phyloP scores from a whole-genome alignment of 2,113 vertebrate genomes.

The Suncus etruscus region DNA sequence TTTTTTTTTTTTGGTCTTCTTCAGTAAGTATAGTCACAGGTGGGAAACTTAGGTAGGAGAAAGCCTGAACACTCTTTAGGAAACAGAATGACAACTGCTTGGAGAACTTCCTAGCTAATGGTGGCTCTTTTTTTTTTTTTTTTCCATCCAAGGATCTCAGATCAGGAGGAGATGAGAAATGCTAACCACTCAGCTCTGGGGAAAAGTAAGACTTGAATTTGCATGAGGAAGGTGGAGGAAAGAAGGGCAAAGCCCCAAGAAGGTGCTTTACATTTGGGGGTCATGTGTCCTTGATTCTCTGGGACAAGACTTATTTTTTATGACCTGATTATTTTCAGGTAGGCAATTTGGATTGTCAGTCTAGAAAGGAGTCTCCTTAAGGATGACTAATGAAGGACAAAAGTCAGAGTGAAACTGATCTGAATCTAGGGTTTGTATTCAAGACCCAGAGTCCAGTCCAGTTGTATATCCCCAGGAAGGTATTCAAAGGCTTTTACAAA shows the following conservation, averaged over 20 bases:
- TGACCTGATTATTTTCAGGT: conserved; percentile 52
- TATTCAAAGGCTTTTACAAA: too few relatives aligned
- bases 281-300: conserved; percentile 46
- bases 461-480: too few relatives aligned
- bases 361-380: neutral
- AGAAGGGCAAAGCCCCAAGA: neutral
- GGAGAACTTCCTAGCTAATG: neutral
- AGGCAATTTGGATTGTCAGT: conserved; percentile 40
- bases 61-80: neutral
- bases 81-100: neutral
- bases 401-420: neutral
- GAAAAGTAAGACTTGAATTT: too few relatives aligned
- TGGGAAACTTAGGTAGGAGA: neutral
- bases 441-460: too few relatives aligned
- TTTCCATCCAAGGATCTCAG: neutral
- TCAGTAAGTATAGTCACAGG: neutral
- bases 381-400: neutral
- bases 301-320: conserved; percentile 24
- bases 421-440: neutral
- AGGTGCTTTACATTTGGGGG: conserved; percentile 48
- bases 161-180: neutral
- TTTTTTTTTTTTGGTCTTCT: neutral
- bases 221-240: neutral
- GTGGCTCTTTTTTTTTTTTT: too few relatives aligned
- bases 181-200: too few relatives aligned